Base-by-base conservation (phyloP, 2,888 invertebrate genomes). In the Ornithoptera priamus region DNA sequence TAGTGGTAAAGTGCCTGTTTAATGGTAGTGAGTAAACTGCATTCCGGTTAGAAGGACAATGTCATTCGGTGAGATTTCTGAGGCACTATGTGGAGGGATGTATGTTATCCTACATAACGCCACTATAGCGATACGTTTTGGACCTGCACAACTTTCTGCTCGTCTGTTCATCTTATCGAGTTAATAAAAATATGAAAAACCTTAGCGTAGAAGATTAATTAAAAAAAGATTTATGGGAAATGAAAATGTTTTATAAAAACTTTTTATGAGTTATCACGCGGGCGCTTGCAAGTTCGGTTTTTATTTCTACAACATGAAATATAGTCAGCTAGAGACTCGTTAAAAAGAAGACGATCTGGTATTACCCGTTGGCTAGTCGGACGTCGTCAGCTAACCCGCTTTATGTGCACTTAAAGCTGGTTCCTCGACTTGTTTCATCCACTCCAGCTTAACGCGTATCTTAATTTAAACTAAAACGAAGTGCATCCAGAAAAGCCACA, bases 341-440 rank as follows among this genome's bases (percentile, higher is more conserved):
- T 89, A 88, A 88, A 88, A 88, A 86, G 84, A 87, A 85, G 85
- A 85, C 84, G 88, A 85, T 87, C 86, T 83, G 81, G 84, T 84
- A 87, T 86, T 86, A 87, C 84, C 74, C 81, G 83, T 76, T 78
- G 82, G 85, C 80, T 83, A 80, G 86, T 81, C 77, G 79, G 79
- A 82, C 81, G 81, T 77, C 79, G 81, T 75, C 79, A 83, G 81
- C 81, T 86, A 85, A 86, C 85, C 83, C 86, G 81, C 82, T 90
- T 90, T 90, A 90, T 88, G 88, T 84, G 85, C 87, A 84, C 86
- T 90, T 89, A 88, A 89, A 86, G 83, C 85, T 81, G 82, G 80
- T 85, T 87, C 81, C 85, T 82, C 82, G 83, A 86, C 86, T 88
- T 86, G 84, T 87, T 85, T 83, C 82, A 86, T 85, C 84, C 84